A percentile compares a stretch with the other conserved stretches of the same genome.
Conservation (phyloP, 2,113 vertebrate genomes). For the Crotalus horridus region DNA sequence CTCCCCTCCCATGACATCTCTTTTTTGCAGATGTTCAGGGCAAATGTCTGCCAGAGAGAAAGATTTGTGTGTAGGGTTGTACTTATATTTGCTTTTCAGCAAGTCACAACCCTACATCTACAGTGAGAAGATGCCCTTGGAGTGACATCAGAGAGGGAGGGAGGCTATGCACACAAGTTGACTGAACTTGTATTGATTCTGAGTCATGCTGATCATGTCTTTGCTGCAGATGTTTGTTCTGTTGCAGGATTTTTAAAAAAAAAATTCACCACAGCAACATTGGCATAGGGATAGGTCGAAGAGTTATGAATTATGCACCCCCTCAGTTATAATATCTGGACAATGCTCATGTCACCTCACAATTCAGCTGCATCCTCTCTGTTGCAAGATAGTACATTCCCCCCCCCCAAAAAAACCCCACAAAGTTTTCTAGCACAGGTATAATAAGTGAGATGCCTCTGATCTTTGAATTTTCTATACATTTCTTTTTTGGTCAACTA, state of each 20-base stretch:
- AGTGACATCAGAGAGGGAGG: neutral
- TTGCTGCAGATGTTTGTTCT: neutral
- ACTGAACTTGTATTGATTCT: neutral
- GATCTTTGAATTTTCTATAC: constrained; percentile 25
- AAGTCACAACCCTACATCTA: neutral
- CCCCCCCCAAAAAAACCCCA: neutral
- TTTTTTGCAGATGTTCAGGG: neutral
- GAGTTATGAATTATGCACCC: neutral
- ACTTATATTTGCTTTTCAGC: neutral
- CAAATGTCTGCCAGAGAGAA: neutral
- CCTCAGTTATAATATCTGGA: neutral
- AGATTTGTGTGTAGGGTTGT: neutral
- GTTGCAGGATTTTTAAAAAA: neutral
- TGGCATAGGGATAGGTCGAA: neutral
- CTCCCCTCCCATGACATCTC: neutral
- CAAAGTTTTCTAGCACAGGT: constrained; percentile 7
- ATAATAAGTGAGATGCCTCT: neutral
- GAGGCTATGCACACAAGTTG: neutral
- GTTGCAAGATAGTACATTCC: neutral
- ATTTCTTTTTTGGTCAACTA: constrained; percentile 27
- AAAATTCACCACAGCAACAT: neutral
- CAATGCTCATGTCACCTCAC: neutral
- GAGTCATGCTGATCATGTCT: neutral
- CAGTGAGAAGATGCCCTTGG: neutral
- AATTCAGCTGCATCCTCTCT: constrained; percentile 4